These are phyloP conservation scores for Brachionus paranguensis DNA, from an alignment of 1,140 invertebrate species.

Conservation along the genomic window DNA sequence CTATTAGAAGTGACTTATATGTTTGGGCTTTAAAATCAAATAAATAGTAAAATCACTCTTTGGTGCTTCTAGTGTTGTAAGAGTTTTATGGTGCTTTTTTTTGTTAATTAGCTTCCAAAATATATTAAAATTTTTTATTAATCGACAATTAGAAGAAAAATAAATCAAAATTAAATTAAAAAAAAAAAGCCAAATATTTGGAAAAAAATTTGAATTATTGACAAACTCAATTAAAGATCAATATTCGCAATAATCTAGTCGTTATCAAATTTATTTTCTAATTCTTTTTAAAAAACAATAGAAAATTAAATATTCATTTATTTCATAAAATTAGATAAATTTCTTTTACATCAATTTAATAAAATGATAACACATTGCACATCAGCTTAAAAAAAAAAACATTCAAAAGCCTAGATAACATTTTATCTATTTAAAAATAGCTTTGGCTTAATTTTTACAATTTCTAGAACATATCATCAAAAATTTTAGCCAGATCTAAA, in stretches of 20 bases:
- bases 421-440: neutral
- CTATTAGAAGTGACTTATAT: no score
- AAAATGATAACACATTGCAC: neutral
- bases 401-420: neutral
- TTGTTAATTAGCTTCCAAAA: no score
- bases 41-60: no score
- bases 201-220: neutral
- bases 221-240: neutral
- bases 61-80: no score
- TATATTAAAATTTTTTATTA: neutral
- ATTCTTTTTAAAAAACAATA: neutral
- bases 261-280: neutral
- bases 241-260: neutral
- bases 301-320: neutral
- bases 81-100: no score
- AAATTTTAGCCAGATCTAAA: slow-evolving; percentile 3
- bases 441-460: neutral
- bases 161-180: neutral
- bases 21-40: no score
- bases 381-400: neutral
- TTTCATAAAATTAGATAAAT: neutral
- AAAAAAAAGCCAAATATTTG: neutral
- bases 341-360: neutral
- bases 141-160: neutral
- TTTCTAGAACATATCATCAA: neutral